phyloP scores from a whole-genome alignment of 2,888 invertebrate genomes.

The Phyto melanocephala region DNA sequence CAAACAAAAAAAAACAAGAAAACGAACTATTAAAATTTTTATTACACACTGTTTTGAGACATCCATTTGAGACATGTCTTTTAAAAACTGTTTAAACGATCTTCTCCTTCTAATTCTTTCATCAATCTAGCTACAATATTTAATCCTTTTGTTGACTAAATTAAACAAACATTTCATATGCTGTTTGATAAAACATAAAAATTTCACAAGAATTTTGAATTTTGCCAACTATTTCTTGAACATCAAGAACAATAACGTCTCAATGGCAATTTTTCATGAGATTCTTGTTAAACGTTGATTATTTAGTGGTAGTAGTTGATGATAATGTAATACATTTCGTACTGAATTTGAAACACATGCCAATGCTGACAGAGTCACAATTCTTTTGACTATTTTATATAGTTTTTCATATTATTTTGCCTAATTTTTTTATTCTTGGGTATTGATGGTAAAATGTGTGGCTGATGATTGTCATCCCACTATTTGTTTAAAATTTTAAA shows the following conservation, averaged over 20 bases:
- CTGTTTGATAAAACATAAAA: not conserved
- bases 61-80: too few species aligned
- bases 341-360: slow-evolving; percentile 34
- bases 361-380: slow-evolving; percentile 25
- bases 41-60: too few species aligned
- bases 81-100: too few species aligned
- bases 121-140: not conserved
- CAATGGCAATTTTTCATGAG: not conserved
- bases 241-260: not conserved
- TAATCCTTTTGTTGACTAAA: not conserved
- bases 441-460: too few species aligned
- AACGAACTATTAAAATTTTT: too few species aligned
- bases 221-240: not conserved
- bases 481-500: not conserved
- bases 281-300: not conserved
- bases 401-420: not conserved
- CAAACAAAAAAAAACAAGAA: too few species aligned
- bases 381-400: too few species aligned
- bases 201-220: not conserved
- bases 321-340: slow-evolving; percentile 43
- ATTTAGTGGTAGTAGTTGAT: not conserved
- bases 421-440: not conserved
- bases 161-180: not conserved
- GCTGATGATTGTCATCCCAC: not conserved
- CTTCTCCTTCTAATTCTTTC: not conserved